Evolutionary conservation across 2,113 vertebrate species (phyloP), one percentile per base, ranked within the genome.

Genomic region (Hiodon alosoides): DNA sequence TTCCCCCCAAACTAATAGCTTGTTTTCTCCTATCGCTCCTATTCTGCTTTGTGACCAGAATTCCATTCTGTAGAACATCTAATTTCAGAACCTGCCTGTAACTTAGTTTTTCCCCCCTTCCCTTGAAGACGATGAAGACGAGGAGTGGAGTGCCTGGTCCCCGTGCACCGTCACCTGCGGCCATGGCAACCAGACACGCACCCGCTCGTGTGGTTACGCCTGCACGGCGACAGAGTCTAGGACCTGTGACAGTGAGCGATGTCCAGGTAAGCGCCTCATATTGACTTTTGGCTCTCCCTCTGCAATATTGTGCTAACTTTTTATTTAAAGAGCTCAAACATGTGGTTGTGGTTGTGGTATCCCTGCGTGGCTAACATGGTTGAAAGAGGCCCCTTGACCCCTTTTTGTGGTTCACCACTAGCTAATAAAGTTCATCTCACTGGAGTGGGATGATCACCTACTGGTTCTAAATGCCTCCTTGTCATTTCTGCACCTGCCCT

Each of bases 141-240:
- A 94, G 50, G 93, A 95, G 54, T 97, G 96, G 95, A 94, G 93
- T 4, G 72, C 88, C 0, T 98, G 95, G 96, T 93, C 94, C 61
- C 90, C 94, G n/a, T 98, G 95, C 76, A 93, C 89, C 0, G 90
- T 87, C 62, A 95, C 92, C 2, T 95, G 95, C 77, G 90, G 95
- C 78, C 87, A 86, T 0, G 90, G 94, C 16, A 92, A 87, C 78
- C 95, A 91, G 89, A 93, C 89, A 80, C 94, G 95, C 77, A 94
- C 91, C 0, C 91, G 91, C 9, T 92, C 93, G 48, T 98, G 95
- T 52, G 93, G 95, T 51, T 94, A 91, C 0, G 87, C 93, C 78
- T 98, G 96, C 82, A 93, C 90, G 2, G 91, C 93, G 0, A 94
- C 93, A 0, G 92, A 96, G 81, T 92, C 94, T 0, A 86, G 88